These are phyloP conservation scores for Xylocampa areola DNA, from an alignment of 2,888 invertebrate genomes.

Conservation along the genomic window DNA sequence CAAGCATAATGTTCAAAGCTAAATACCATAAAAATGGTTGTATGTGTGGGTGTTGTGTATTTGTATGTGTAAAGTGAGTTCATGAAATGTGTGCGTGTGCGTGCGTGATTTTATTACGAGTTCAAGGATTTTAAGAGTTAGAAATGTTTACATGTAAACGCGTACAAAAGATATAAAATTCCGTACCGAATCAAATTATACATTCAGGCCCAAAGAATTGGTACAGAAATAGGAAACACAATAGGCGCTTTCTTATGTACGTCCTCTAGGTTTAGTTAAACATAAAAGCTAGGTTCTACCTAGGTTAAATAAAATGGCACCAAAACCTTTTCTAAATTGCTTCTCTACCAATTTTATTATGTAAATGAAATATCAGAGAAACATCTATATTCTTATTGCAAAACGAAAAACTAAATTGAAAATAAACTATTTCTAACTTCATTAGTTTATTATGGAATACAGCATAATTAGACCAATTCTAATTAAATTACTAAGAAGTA, in stretches of 20 bases:
- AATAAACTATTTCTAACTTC: too few species aligned
- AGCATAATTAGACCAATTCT: too few species aligned
- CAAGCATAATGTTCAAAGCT: too few species aligned
- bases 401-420: slow-evolving; percentile 1
- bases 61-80: too few species aligned
- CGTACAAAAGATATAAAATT: not conserved
- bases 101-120: too few species aligned
- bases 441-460: too few species aligned
- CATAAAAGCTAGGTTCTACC: slow-evolving; percentile 14
- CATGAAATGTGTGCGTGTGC: too few species aligned
- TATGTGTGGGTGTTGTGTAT: too few species aligned
- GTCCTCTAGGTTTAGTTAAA: not conserved
- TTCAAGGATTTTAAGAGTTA: too few species aligned
- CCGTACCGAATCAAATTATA: not conserved
- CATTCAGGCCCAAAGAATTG: not conserved
- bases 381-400: slow-evolving; percentile 24
- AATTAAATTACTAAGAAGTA: too few species aligned
- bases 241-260: slow-evolving; percentile 21
- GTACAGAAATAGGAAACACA: slow-evolving; percentile 13
- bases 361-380: slow-evolving; percentile 36
- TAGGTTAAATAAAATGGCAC: slow-evolving; percentile 15
- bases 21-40: too few species aligned
- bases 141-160: too few species aligned
- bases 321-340: slow-evolving; percentile 40
- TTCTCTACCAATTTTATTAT: slow-evolving; percentile 33